phyloP scores from a whole-genome alignment of 2,888 invertebrate species.

The Parapristionchus giblindavisi region DNA sequence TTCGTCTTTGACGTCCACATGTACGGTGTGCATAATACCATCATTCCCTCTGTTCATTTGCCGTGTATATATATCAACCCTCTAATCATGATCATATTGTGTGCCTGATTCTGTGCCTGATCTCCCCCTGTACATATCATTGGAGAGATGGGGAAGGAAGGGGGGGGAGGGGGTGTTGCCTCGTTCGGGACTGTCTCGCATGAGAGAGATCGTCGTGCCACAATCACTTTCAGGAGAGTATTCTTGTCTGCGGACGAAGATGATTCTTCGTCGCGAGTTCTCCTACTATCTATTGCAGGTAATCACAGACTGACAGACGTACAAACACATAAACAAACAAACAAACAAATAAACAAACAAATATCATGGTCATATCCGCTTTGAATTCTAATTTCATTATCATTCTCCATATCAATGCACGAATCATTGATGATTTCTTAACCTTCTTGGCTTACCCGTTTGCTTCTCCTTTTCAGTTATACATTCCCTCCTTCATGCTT shows the following conservation, averaged over 20 bases:
- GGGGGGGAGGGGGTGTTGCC: too few relatives aligned
- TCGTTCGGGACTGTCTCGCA: too few relatives aligned
- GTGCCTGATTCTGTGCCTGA: not conserved
- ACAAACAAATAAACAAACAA: too few relatives aligned
- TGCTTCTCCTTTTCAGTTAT: slow-evolving; percentile 76
- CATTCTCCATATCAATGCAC: not conserved
- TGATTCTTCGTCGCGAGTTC: slow-evolving; percentile 81
- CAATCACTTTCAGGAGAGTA: slow-evolving; percentile 57
- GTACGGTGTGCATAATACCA: not conserved
- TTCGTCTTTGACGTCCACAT: not conserved
- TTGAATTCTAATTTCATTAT: not conserved
- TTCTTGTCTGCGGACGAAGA: slow-evolving; percentile 64
- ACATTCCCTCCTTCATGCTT: slow-evolving; percentile 94
- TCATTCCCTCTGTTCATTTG: slow-evolving; percentile 5
- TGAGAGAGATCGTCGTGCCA: not conserved
- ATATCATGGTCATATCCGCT: not conserved
- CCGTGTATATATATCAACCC: slow-evolving; percentile 6
- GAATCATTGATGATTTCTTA: not conserved
- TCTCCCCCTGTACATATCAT: not conserved
- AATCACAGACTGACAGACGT: too few relatives aligned
- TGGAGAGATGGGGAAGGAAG: too few relatives aligned
- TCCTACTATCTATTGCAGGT: slow-evolving; percentile 75
- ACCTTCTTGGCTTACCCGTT: not conserved
- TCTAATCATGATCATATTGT: not conserved
- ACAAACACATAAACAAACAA: too few relatives aligned